phyloP scores from a whole-genome alignment of 1,140 invertebrate genomes.

The Drosophila busckii region DNA sequence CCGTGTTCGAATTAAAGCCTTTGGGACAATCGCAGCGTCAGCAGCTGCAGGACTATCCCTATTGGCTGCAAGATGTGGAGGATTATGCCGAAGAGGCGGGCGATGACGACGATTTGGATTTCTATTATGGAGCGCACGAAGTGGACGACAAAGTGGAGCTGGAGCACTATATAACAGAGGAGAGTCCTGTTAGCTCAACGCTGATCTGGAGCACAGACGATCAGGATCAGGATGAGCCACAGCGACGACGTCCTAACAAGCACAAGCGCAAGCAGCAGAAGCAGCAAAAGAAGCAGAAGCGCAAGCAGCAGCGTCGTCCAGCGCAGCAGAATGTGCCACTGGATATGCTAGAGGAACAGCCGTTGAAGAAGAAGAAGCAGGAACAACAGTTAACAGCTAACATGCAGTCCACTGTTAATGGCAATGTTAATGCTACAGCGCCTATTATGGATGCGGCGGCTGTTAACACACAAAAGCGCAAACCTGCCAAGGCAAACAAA shows the following conservation, averaged over 20 bases:
- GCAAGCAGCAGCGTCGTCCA: constrained; percentile 26
- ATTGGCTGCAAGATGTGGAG: constrained; percentile 3
- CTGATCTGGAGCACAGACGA: constrained; percentile 57
- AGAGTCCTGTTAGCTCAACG: constrained; percentile 26
- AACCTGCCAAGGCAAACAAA: constrained; percentile 8
- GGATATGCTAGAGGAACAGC: constrained; percentile 9
- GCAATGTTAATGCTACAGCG: too few relatives aligned
- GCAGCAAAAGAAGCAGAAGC: constrained; percentile 19
- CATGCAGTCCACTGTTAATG: too few relatives aligned
- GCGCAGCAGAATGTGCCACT: constrained; percentile 2
- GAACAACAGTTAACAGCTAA: background rate
- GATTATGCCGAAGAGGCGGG: constrained; percentile 24
- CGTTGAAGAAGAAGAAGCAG: constrained; percentile 4
- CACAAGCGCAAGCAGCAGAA: constrained; percentile 22
- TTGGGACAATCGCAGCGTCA: constrained; percentile 18
- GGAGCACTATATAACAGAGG: constrained; percentile 28
- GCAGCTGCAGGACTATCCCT: background rate
- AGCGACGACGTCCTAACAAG: constrained; percentile 36
- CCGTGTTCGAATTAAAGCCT: constrained; percentile 68
- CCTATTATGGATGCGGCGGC: too few relatives aligned
- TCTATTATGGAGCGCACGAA: constrained; percentile 23
- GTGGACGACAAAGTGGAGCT: constrained; percentile 45
- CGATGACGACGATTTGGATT: constrained; percentile 32
- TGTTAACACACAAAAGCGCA: too few relatives aligned
- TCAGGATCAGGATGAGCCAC: too few relatives aligned